These are phyloP conservation scores for Chromis chromis DNA, from an alignment of 2,797 vertebrate genomes.

Conservation along the genomic window DNA sequence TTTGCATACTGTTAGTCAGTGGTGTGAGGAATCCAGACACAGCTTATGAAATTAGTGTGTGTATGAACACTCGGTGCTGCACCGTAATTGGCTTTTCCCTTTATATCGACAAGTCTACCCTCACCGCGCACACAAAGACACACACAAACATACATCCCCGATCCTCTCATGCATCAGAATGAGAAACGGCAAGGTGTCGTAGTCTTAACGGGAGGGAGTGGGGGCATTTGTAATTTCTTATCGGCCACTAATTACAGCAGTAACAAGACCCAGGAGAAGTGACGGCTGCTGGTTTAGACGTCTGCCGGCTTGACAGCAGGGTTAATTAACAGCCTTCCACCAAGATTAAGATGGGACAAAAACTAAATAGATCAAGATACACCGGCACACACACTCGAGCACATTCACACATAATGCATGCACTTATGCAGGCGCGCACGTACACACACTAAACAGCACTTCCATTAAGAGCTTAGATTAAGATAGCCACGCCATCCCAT, in stretches of 20 bases:
- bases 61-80: constrained; percentile 16
- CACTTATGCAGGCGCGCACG: constrained; percentile 8
- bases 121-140: constrained; percentile 1
- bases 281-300: constrained; percentile 78
- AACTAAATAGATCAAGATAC: constrained; percentile 72
- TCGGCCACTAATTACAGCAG: constrained; percentile 74
- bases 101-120: background rate
- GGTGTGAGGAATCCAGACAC: constrained; percentile 6
- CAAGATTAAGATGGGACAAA: constrained; percentile 82
- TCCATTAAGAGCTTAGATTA: constrained; percentile 62
- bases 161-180: constrained; percentile 13
- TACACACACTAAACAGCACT: constrained; percentile 33
- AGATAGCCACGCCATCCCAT: constrained; percentile 57
- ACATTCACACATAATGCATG: constrained; percentile 21
- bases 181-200: constrained; percentile 51
- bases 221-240: constrained; percentile 78
- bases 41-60: constrained; percentile 20
- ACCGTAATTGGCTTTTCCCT: constrained; percentile 26
- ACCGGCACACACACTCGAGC: constrained; percentile 15
- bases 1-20: constrained; percentile 11
- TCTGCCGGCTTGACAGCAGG: constrained; percentile 79
- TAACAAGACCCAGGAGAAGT: constrained; percentile 81
- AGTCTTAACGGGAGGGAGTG: constrained; percentile 61
- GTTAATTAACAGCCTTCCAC: constrained; percentile 85
- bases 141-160: constrained; percentile 30